These are phyloP conservation scores for Drosophila siamana DNA, from an alignment of 2,888 invertebrate genomes.

Conservation along the genomic window DNA sequence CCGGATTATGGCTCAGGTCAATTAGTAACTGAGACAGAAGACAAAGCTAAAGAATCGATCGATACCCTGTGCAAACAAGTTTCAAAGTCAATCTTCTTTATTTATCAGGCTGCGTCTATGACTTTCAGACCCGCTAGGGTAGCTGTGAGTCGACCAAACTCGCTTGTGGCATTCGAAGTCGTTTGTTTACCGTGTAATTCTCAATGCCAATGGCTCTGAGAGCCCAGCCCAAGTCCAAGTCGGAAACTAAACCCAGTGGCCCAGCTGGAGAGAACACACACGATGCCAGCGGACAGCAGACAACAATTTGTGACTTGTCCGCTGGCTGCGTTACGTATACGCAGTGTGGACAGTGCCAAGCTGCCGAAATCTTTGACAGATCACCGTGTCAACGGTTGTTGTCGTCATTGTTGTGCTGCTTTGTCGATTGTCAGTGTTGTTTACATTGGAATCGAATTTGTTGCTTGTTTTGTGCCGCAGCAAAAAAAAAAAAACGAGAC, in stretches of 20 bases:
- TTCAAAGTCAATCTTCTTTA: too few species aligned
- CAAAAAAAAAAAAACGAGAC: too few species aligned
- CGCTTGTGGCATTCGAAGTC: neutral
- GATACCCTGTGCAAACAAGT: constrained; percentile 2
- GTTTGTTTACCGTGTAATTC: constrained; percentile 40
- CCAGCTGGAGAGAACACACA: constrained; percentile 52
- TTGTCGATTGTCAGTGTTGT: constrained; percentile 46
- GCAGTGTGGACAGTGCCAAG: constrained; percentile 43
- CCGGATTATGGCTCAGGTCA: constrained; percentile 24
- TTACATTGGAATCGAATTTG: constrained; percentile 54
- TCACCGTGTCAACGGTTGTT: constrained; percentile 67
- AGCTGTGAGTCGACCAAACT: constrained; percentile 2
- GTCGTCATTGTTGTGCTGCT: constrained; percentile 46
- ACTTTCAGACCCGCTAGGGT: constrained; percentile 4
- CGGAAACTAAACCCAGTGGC: constrained; percentile 16
- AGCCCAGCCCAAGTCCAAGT: constrained; percentile 14
- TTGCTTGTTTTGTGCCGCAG: constrained; percentile 42
- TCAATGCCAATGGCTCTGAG: constrained; percentile 41
- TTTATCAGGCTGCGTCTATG: too few species aligned
- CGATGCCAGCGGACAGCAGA: constrained; percentile 26
- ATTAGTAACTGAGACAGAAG: constrained; percentile 14
- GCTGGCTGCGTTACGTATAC: constrained; percentile 37
- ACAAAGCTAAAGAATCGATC: neutral
- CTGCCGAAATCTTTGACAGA: constrained; percentile 73
- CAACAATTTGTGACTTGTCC: constrained; percentile 14